These are phyloP conservation scores for Drosophila punjabiensis DNA, from an alignment of 1,140 invertebrate genomes.

Conservation along the genomic window DNA sequence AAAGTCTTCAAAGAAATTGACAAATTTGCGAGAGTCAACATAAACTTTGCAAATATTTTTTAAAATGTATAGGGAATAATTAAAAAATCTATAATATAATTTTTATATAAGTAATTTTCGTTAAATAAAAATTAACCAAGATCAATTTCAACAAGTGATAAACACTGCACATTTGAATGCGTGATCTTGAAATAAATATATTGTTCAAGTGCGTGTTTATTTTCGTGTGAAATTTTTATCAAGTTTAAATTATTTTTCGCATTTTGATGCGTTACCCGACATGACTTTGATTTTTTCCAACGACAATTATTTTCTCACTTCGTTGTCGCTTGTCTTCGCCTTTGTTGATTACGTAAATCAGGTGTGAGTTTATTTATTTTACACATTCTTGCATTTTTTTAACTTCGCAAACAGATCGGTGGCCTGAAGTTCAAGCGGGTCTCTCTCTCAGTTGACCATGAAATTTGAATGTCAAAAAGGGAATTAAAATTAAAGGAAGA, in stretches of 20 bases:
- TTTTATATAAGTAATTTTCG: not conserved
- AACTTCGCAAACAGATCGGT: constrained; percentile 51
- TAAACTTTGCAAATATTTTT: not conserved
- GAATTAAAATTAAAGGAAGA: constrained; percentile 55
- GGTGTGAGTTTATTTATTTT: constrained; percentile 77
- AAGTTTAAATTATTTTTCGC: constrained; percentile 41
- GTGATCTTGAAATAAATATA: constrained; percentile 63
- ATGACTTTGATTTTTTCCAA: constrained; percentile 59
- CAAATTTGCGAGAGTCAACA: not conserved
- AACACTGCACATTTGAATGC: constrained; percentile 30
- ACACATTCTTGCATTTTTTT: constrained; percentile 66
- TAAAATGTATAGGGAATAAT: not conserved
- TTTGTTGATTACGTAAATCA: constrained; percentile 71
- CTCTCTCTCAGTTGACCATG: constrained; percentile 60
- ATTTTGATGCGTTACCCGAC: constrained; percentile 66
- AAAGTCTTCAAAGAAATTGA: constrained; percentile 51
- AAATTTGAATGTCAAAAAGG: constrained; percentile 45
- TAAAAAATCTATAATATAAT: not conserved
- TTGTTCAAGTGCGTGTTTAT: constrained; percentile 14
- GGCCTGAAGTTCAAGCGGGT: constrained; percentile 62
- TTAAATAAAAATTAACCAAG: not conserved
- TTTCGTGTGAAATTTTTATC: constrained; percentile 23
- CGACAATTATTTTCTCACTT: constrained; percentile 78
- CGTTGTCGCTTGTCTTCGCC: constrained; percentile 37
- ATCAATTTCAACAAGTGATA: constrained; percentile 3